These are phyloP conservation scores for Etheostoma perlongum DNA, from an alignment of 2,797 vertebrate genomes.

Conservation along the genomic window DNA sequence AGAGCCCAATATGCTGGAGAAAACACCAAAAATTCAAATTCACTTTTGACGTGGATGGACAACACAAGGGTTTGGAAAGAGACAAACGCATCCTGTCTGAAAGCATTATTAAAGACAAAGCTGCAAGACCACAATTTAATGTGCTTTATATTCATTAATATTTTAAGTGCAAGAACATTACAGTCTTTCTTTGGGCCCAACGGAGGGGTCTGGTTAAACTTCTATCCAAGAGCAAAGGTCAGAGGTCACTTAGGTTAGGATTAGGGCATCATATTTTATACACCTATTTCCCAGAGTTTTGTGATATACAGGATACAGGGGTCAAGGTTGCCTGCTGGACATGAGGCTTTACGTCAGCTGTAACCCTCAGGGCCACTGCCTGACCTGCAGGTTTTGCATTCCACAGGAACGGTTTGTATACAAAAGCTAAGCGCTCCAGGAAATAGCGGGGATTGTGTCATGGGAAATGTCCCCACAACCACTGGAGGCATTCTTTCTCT, in stretches of 20 bases:
- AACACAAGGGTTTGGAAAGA: neutral
- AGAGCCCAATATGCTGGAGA: too few species aligned
- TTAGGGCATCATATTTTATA: constrained; percentile 17
- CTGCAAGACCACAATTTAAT: neutral
- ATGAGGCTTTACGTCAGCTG: constrained; percentile 57
- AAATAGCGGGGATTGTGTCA: constrained; percentile 67
- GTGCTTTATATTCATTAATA: neutral
- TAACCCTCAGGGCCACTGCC: constrained; percentile 36
- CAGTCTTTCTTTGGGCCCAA: neutral
- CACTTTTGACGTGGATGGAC: too few species aligned
- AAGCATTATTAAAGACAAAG: neutral
- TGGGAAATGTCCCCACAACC: constrained; percentile 73
- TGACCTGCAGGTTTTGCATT: constrained; percentile 48
- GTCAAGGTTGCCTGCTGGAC: constrained; percentile 23
- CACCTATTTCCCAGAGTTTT: constrained; percentile 39
- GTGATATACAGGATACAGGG: constrained; percentile 20
- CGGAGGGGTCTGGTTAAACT: constrained; percentile 12
- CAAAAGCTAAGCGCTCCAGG: constrained; percentile 57
- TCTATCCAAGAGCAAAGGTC: constrained; percentile 5
- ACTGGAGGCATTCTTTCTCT: constrained; percentile 56
- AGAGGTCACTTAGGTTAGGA: constrained; percentile 22
- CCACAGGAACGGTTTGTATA: constrained; percentile 62
- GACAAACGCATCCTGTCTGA: neutral
- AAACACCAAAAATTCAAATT: too few species aligned
- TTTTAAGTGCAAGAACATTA: constrained; percentile 8